phyloP scores from a whole-genome alignment of 2,888 invertebrate genomes.

The Lasioglossum pauxillum region DNA sequence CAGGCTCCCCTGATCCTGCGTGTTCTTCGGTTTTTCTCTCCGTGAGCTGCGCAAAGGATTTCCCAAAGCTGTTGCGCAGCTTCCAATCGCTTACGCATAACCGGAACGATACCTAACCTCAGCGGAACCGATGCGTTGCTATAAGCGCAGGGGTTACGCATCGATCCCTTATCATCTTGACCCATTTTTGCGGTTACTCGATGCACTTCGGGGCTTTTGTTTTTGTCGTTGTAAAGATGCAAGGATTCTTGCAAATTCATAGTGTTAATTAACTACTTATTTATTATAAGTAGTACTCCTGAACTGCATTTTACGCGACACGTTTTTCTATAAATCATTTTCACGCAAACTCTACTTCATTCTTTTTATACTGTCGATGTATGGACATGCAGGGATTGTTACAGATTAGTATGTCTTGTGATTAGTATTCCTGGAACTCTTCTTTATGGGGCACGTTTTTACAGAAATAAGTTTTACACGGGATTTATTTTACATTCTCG shows the following conservation, averaged over 20 bases:
- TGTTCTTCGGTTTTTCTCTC: neutral
- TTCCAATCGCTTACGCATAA: neutral
- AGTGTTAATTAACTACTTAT: neutral
- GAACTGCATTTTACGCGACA: neutral
- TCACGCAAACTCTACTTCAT: neutral
- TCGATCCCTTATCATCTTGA: neutral
- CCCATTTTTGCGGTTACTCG: neutral
- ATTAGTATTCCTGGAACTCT: neutral
- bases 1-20: neutral
- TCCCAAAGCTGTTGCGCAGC: constrained; percentile 2
- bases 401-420: no score
- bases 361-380: neutral
- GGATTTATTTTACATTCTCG: neutral
- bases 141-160: neutral
- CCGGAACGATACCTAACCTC: neutral
- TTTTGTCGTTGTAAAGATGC: neutral
- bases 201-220: neutral
- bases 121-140: neutral
- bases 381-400: no score
- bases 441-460: neutral
- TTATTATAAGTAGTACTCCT: neutral
- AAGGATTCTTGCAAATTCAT: neutral
- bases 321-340: no score
- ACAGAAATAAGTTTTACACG: neutral
- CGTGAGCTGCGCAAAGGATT: constrained; percentile 6